Percentiles rank a stretch among this genome's conserved stretches.
Conservation (phyloP, 2,888 invertebrate species). For the Rhyacophila evoluta region DNA sequence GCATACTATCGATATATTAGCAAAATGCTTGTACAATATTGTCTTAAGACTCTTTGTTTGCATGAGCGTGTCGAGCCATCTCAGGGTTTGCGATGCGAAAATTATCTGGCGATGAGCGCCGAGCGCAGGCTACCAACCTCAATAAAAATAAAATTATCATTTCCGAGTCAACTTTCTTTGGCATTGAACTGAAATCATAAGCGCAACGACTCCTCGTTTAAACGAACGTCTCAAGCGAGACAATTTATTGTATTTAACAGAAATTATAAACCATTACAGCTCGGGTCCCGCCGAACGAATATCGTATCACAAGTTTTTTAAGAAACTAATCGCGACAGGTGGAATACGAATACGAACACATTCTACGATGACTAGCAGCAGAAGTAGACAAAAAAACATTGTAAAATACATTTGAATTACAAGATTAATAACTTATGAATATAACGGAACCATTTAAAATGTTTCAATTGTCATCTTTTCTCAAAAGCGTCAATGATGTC, state of each 20-base stretch:
- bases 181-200: conserved; percentile 23
- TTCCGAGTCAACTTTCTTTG: conserved; percentile 28
- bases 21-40: no score
- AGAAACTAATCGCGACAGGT: conserved; percentile 24
- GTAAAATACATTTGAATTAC: no score
- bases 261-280: not conserved
- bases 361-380: not conserved
- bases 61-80: no score
- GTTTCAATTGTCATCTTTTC: no score
- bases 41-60: no score
- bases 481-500: no score
- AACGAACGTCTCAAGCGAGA: not conserved
- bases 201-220: conserved; percentile 2
- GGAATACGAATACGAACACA: not conserved
- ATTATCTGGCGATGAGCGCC: not conserved
- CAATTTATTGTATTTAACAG: not conserved
- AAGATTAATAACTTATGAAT: no score
- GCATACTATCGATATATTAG: no score
- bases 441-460: no score
- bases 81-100: not conserved
- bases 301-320: no score
- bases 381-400: no score
- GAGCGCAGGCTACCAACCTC: not conserved
- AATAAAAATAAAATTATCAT: conserved; percentile 22
- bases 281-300: no score